A percentile compares a stretch with the other conserved stretches of the same genome.
These are phyloP conservation scores for Probaryconus sp. DNA, from an alignment of 1,140 invertebrate genomes.

Conservation along the genomic window DNA sequence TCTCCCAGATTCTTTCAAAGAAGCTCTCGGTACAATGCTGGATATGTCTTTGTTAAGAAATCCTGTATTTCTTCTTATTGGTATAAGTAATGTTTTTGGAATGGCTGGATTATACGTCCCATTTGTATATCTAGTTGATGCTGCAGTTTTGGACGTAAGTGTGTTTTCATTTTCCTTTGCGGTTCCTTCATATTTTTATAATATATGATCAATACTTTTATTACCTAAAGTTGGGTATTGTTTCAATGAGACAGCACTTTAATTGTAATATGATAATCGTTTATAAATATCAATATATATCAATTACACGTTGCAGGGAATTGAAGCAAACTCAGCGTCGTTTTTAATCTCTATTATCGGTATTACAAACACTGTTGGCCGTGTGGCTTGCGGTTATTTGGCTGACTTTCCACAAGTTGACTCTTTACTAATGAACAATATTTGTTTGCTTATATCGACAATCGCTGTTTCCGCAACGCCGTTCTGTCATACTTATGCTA, in stretches of 20 bases:
- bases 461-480: constrained; percentile 91
- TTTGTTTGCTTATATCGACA: constrained; percentile 94
- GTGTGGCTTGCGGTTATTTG: constrained; percentile 91
- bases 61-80: constrained; percentile 94
- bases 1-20: constrained; percentile 88
- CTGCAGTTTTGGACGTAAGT: constrained; percentile 84
- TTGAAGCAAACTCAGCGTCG: constrained; percentile 87
- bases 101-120: constrained; percentile 97
- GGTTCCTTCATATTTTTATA: neutral
- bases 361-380: constrained; percentile 94
- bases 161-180: constrained; percentile 14
- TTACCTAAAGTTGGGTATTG: too few species aligned
- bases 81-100: constrained; percentile 95
- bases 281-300: too few species aligned
- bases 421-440: constrained; percentile 95
- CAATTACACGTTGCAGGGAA: constrained; percentile 80
- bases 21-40: constrained; percentile 93
- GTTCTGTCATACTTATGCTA: constrained; percentile 87
- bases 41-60: constrained; percentile 93
- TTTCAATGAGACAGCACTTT: too few species aligned
- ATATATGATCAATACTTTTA: neutral
- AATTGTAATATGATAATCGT: too few species aligned
- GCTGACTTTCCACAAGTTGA: constrained; percentile 92
- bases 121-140: constrained; percentile 94
- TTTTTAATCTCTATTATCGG: constrained; percentile 96